A percentile compares a stretch with the other conserved stretches of the same genome.
Evolutionary conservation across 2,888 invertebrate species (phyloP).

Genomic region (Drosophila anceps): DNA sequence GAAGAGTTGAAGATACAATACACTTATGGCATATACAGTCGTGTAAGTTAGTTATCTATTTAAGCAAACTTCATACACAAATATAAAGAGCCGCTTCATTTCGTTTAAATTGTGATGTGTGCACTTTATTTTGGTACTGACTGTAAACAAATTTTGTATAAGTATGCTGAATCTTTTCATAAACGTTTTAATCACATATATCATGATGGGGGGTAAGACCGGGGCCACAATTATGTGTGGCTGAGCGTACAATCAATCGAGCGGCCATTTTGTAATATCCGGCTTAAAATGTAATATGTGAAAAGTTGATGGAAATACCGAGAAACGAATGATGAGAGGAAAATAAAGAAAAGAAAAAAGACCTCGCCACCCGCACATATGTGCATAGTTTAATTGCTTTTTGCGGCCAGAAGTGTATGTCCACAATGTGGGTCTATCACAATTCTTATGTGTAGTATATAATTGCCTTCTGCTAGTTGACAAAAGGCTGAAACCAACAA

Average conservation of each 20-base stretch:
- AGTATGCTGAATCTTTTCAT: conserved; percentile 37
- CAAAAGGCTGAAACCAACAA: conserved; percentile 33
- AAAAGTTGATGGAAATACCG: conserved; percentile 56
- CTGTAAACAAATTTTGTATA: conserved; percentile 35
- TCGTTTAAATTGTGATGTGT: conserved; percentile 2
- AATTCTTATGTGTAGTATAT: conserved; percentile 20
- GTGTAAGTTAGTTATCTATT: too few relatives aligned
- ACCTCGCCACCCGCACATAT: conserved; percentile 20
- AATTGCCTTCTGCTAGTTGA: conserved; percentile 41
- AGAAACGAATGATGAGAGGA: conserved; percentile 19
- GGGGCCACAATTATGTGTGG: conserved; percentile 52
- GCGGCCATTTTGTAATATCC: conserved; percentile 74
- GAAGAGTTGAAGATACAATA: background rate
- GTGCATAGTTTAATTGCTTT: conserved; percentile 71
- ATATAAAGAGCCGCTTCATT: background rate
- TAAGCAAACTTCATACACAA: background rate
- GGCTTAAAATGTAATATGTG: conserved; percentile 74
- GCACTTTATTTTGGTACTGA: conserved; percentile 22
- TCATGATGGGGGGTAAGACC: background rate
- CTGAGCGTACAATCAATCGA: conserved; percentile 57
- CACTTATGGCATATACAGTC: too few relatives aligned
- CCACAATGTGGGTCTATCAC: background rate
- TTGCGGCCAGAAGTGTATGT: conserved; percentile 20
- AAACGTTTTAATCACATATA: conserved; percentile 26
- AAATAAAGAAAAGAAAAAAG: conserved; percentile 20